Conservation (phyloP, 1,140 invertebrate species). For the Ceratoteleas bidentatus region DNA sequence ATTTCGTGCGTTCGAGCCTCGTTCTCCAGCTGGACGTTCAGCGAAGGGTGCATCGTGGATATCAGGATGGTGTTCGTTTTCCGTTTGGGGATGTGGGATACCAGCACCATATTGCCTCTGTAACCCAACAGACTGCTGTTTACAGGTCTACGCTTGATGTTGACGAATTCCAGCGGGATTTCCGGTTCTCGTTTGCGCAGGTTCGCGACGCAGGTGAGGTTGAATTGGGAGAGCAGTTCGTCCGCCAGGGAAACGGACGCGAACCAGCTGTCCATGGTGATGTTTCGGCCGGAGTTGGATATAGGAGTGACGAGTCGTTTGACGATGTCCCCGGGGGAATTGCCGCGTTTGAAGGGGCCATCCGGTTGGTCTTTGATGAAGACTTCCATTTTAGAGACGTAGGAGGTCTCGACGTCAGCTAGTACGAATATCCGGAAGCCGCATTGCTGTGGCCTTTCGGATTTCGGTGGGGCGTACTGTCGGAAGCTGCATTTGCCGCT, state of each 20-base stretch:
- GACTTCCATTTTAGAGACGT: constrained; percentile 72
- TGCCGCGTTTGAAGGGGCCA: constrained; percentile 67
- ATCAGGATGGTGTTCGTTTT: constrained; percentile 68
- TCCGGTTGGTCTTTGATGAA: constrained; percentile 72
- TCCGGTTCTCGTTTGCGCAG: constrained; percentile 75
- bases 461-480: constrained; percentile 71
- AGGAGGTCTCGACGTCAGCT: constrained; percentile 68
- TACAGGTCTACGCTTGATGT: constrained; percentile 43
- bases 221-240: constrained; percentile 70
- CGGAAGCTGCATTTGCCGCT: constrained; percentile 73
- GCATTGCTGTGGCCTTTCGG: constrained; percentile 73
- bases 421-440: constrained; percentile 71
- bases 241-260: constrained; percentile 69
- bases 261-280: constrained; percentile 77
- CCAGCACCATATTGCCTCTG: constrained; percentile 64
- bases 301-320: constrained; percentile 71
- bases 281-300: constrained; percentile 71
- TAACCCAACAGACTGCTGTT: constrained; percentile 65
- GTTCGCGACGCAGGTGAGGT: constrained; percentile 73
- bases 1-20: constrained; percentile 69
- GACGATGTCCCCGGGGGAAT: constrained; percentile 69
- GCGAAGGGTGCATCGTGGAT: constrained; percentile 68
- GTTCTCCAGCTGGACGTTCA: background rate
- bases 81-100: constrained; percentile 74
- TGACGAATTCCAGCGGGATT: constrained; percentile 72